phyloP scores from a whole-genome alignment of 2,113 vertebrate genomes.

The Lates calcarifer region DNA sequence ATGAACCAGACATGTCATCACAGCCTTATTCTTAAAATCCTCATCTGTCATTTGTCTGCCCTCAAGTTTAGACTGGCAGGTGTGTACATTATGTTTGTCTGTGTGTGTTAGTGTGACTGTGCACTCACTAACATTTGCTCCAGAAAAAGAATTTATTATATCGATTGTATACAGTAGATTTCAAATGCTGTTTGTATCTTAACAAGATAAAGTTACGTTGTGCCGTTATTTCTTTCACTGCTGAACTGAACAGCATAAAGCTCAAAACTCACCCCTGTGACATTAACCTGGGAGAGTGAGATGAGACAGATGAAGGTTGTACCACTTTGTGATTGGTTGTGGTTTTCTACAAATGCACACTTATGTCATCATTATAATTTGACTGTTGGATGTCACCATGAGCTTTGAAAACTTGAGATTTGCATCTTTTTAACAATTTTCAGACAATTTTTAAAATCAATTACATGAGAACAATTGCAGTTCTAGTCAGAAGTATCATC shows the following conservation, averaged over 20 bases:
- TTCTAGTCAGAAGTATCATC: too few relatives aligned
- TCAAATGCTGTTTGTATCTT: background rate
- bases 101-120: slow-evolving; percentile 1
- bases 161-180: background rate
- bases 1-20: background rate
- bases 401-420: too few relatives aligned
- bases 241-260: background rate
- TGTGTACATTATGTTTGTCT: background rate
- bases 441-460: too few relatives aligned
- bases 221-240: background rate
- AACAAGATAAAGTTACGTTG: background rate
- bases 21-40: background rate
- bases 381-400: too few relatives aligned
- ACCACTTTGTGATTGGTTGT: background rate
- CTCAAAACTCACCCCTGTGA: background rate
- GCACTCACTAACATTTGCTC: background rate
- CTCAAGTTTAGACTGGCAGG: background rate
- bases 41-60: too few relatives aligned
- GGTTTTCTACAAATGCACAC: background rate
- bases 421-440: too few relatives aligned
- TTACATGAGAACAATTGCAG: too few relatives aligned
- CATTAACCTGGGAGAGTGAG: background rate
- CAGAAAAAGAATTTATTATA: background rate
- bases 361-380: background rate
- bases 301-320: background rate